Evolutionary conservation across 2,113 vertebrate genomes (phyloP).

Genomic region (Poeciliopsis turrubarensis): DNA sequence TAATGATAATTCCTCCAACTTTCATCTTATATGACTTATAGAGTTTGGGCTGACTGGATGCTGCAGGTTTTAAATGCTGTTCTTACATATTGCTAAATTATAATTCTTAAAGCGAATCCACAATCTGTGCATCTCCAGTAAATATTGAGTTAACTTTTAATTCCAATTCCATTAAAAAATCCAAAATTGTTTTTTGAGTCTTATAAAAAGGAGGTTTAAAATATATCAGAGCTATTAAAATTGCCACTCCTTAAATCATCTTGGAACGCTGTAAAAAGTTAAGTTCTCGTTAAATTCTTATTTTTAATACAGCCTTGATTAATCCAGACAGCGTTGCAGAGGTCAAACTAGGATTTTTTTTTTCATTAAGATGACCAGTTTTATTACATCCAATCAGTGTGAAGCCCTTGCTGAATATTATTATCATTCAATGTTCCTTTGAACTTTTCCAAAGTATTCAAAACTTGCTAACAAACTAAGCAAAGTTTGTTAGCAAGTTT

Average conservation of each 20-base stretch:
- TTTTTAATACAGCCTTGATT: too few relatives aligned
- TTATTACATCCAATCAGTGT: not conserved
- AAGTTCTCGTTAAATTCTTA: too few relatives aligned
- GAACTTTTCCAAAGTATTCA: not conserved
- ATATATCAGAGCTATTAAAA: not conserved
- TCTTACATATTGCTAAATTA: too few relatives aligned
- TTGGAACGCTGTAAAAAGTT: too few relatives aligned
- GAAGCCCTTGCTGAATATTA: not conserved
- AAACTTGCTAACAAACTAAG: not conserved
- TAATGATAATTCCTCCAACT: too few relatives aligned
- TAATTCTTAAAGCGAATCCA: not conserved
- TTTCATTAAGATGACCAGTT: not conserved
- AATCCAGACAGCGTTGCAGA: slow-evolving; percentile 9
- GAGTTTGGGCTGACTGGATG: too few relatives aligned
- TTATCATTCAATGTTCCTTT: not conserved
- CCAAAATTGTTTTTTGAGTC: not conserved
- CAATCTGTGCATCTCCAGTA: not conserved
- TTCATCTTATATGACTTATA: too few relatives aligned
- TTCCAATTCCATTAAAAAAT: not conserved
- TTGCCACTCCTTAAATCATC: too few relatives aligned
- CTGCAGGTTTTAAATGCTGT: too few relatives aligned
- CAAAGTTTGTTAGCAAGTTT: not conserved
- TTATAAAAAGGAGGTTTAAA: not conserved
- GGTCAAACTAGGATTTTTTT: slow-evolving; percentile 6
- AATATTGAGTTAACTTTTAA: not conserved